These are phyloP conservation scores for Pristionchus japonicus DNA, from an alignment of 2,888 invertebrate species.

Conservation along the genomic window DNA sequence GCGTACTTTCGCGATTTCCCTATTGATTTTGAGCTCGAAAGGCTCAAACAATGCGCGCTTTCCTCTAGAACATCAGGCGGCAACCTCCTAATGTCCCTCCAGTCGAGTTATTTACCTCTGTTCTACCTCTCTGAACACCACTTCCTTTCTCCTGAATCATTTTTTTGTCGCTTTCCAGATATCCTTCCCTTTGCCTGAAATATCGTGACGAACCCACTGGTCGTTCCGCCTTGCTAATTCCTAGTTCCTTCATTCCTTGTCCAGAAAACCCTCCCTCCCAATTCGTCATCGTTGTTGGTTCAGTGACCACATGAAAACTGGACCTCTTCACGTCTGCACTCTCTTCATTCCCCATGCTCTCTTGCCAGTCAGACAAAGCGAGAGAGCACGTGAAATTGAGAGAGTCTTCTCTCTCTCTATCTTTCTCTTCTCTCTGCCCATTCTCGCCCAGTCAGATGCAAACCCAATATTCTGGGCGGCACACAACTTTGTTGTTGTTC, in stretches of 20 bases:
- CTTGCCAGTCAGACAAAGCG: background rate
- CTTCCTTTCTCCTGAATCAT: no score
- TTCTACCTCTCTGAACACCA: no score
- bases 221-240: background rate
- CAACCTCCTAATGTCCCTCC: background rate
- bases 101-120: no score
- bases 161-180: background rate
- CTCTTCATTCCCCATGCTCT: background rate
- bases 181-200: background rate
- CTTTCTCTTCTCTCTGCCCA: background rate
- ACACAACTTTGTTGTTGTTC: background rate
- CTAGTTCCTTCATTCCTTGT: background rate
- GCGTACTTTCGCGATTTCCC: background rate
- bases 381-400: background rate
- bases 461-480: background rate
- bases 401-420: background rate
- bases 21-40: background rate
- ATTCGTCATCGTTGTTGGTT: background rate
- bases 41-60: background rate
- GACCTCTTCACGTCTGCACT: background rate
- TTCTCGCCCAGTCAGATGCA: background rate
- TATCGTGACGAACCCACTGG: background rate
- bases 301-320: background rate
- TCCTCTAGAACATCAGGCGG: no score
- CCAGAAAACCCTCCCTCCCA: background rate